Evolutionary conservation across 2,888 invertebrate genomes (phyloP).

Genomic region (Dilophus febrilis): DNA sequence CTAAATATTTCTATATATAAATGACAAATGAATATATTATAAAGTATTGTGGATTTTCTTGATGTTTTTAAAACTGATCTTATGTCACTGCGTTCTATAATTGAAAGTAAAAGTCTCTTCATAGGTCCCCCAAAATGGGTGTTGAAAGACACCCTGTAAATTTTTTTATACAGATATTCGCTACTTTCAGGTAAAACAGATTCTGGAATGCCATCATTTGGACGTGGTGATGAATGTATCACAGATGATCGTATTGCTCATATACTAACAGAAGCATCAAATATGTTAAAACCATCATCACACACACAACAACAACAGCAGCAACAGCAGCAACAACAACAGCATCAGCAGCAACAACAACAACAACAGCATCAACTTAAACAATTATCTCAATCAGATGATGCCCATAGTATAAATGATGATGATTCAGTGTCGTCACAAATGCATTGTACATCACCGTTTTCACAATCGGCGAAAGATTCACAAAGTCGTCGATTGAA

Average conservation of each 20-base stretch:
- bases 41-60: too few species aligned
- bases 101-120: too few species aligned
- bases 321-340: constrained; percentile 43
- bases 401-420: constrained; percentile 46
- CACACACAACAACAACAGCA: constrained; percentile 23
- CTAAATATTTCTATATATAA: too few species aligned
- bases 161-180: constrained; percentile 11
- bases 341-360: constrained; percentile 17
- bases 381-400: constrained; percentile 45
- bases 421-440: constrained; percentile 69
- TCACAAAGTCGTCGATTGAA: constrained; percentile 48
- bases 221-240: constrained; percentile 44
- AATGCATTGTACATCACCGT: constrained; percentile 65
- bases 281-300: constrained; percentile 58
- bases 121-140: constrained; percentile 6
- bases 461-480: constrained; percentile 30
- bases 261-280: constrained; percentile 83
- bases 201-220: constrained; percentile 61
- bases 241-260: constrained; percentile 88
- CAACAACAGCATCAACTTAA: constrained; percentile 40
- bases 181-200: constrained; percentile 35
- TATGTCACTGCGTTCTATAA: too few species aligned
- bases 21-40: too few species aligned
- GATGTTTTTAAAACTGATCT: too few species aligned
- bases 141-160: constrained; percentile 4